A percentile compares a stretch with the other conserved stretches of the same genome.
phyloP scores from a whole-genome alignment of 2,888 invertebrate genomes.

The Conus canariensis region DNA sequence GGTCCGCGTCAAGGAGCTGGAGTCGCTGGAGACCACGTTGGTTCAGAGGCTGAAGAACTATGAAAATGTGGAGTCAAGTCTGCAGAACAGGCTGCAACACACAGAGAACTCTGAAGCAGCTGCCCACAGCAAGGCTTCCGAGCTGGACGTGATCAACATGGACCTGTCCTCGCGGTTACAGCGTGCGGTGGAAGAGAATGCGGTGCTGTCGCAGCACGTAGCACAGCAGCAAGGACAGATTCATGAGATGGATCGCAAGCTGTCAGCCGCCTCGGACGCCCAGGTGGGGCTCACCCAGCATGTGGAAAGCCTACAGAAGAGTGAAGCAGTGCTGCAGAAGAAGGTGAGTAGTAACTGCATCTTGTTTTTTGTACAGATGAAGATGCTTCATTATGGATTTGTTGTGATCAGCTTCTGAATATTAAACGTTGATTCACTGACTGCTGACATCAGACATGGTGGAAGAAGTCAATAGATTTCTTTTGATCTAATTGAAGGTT shows the following conservation, averaged over 20 bases:
- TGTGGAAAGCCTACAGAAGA: slow-evolving; percentile 61
- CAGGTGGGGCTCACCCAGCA: slow-evolving; percentile 62
- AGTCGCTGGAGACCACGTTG: slow-evolving; percentile 64
- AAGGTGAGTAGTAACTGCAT: slow-evolving; percentile 51
- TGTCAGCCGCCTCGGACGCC: slow-evolving; percentile 58
- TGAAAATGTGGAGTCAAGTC: slow-evolving; percentile 60
- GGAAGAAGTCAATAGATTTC: not conserved
- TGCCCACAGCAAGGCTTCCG: slow-evolving; percentile 65
- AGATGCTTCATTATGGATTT: no score
- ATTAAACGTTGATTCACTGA: not conserved
- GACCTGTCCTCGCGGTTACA: slow-evolving; percentile 65
- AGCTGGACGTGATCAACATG: slow-evolving; percentile 67
- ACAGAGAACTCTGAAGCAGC: slow-evolving; percentile 68
- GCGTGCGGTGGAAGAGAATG: slow-evolving; percentile 67
- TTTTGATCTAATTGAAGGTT: no score
- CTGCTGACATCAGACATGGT: not conserved
- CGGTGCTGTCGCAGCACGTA: slow-evolving; percentile 63
- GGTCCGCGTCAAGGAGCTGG: slow-evolving; percentile 64
- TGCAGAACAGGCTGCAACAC: slow-evolving; percentile 63
- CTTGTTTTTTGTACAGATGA: not conserved
- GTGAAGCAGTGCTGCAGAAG: slow-evolving; percentile 61
- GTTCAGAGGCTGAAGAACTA: slow-evolving; percentile 64
- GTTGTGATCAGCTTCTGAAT: not conserved
- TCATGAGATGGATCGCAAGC: slow-evolving; percentile 61
- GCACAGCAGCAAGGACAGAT: slow-evolving; percentile 62